Base-by-base conservation (phyloP, 2,888 invertebrate genomes). In the Watsonalla binaria region DNA sequence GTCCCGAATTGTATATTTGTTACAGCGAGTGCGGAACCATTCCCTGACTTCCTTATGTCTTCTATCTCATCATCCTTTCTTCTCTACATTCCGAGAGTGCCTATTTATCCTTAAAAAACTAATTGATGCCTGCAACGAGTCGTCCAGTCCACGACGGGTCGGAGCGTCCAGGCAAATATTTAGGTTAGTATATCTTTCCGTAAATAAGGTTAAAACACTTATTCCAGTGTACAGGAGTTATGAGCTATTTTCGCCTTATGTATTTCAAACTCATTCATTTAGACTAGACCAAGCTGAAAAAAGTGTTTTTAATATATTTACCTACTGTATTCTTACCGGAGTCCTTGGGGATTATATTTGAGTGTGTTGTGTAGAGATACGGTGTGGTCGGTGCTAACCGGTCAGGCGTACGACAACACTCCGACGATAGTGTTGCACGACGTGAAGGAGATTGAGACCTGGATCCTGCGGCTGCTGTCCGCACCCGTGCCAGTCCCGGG, bases 11-110 rank as follows among this genome's bases (percentile, higher is more conserved):
- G 24, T 24, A 24, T 50, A 34, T 65, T 76, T 75, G 65, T 92
- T 92, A 46, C 93, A 95, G 94, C 94, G 96, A 71, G 92, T 96
- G 65, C 93, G 97, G 70, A 98, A 97, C 86, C 97, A 98, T 84
- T 98, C 99, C 11, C 90, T 99, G 66, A 99, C 99, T 45, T 99
- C 99, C 51, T 92, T 99, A 55, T 99, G 99, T 90, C 94, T 99
- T 67, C 93, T 99, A 55, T 99, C 99, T 60, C 99, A 99, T 92
- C 99, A 99, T 92, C 99, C 99, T 45, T 99, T 99, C 91, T 98
- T 99, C 90, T 96, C 99, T 60, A 98, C 97, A 75, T 99, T 99
- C 92, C 96, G 99, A 65, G 98, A 99, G 92, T 98, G 99, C 92
- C 94, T 99, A 70, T 97, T 96, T 90, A 96, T 98, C 70, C 92